Evolutionary conservation across 1,140 invertebrate species (phyloP).

Genomic region (Drosophila orosa): DNA sequence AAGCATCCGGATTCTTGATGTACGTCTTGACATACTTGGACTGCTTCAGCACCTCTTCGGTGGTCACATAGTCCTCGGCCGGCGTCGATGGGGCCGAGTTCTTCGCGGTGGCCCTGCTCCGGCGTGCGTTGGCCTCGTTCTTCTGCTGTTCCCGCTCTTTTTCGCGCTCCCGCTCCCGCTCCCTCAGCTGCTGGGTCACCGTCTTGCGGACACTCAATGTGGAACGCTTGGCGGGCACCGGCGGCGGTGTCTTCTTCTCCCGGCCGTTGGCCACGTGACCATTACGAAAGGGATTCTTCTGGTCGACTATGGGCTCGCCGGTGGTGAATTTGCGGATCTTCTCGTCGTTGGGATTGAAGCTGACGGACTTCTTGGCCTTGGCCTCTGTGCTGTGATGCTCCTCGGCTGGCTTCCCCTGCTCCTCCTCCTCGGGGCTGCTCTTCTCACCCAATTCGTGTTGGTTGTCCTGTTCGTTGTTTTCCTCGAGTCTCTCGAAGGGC

Average conservation of each 20-base stretch:
- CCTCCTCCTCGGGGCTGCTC: constrained; percentile 5
- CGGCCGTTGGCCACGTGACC: constrained; percentile 14
- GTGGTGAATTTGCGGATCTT: constrained; percentile 75
- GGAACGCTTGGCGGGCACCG: constrained; percentile 71
- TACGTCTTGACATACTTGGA: constrained; percentile 84
- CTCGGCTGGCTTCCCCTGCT: neutral
- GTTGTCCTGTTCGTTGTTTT: neutral
- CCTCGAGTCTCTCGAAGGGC: constrained; percentile 21
- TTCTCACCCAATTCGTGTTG: neutral
- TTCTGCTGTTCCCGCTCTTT: constrained; percentile 60
- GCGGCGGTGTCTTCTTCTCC: constrained; percentile 66
- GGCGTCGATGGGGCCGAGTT: neutral
- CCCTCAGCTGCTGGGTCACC: constrained; percentile 72
- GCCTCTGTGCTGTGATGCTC: neutral
- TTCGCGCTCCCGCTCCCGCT: constrained; percentile 60
- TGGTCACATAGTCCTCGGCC: constrained; percentile 76
- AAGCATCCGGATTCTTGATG: constrained; percentile 82
- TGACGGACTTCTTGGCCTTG: constrained; percentile 73
- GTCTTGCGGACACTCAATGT: constrained; percentile 70
- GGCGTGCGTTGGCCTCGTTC: constrained; percentile 61
- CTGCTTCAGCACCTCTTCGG: constrained; percentile 83
- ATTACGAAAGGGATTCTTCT: constrained; percentile 81
- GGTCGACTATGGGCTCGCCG: constrained; percentile 79
- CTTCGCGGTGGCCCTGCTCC: constrained; percentile 31
- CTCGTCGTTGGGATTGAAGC: constrained; percentile 79